phyloP scores from a whole-genome alignment of 2,797 vertebrate genomes.

The Ptychadena robeensis region DNA sequence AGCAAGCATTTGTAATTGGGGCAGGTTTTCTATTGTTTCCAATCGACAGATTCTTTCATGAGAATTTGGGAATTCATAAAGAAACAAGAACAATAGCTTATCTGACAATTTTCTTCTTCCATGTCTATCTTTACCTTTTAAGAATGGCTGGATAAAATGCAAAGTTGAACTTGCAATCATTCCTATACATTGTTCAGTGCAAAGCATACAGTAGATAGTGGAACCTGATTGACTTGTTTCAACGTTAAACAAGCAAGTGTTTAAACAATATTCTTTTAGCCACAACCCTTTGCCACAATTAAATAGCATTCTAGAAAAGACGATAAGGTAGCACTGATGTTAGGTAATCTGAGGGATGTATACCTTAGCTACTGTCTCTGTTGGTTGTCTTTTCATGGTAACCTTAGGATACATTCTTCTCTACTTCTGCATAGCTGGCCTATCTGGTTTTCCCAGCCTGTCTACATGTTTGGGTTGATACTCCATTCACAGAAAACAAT shows the following conservation, averaged over 20 bases:
- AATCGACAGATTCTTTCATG: no score
- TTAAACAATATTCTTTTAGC: neutral
- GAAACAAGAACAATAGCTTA: no score
- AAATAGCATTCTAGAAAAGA: neutral
- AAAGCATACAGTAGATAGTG: neutral
- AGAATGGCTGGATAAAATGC: no score
- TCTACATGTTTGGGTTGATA: slow-evolving; percentile 2
- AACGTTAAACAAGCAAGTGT: no score
- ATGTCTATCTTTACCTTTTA: no score
- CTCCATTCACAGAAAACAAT: slow-evolving; percentile 26
- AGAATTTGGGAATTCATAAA: no score
- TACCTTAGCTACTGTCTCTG: neutral
- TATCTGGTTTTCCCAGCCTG: slow-evolving; percentile 18
- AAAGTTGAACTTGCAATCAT: neutral
- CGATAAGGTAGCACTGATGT: neutral
- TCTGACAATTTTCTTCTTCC: no score
- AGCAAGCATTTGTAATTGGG: no score
- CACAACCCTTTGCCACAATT: neutral
- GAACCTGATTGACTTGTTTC: no score
- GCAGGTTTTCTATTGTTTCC: no score
- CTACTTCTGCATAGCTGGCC: slow-evolving; percentile 20
- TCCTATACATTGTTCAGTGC: neutral
- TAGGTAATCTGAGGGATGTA: neutral
- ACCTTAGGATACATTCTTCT: neutral
- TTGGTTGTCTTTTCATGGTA: neutral